Evolutionary conservation across 1,140 invertebrate genomes (phyloP).

Genomic region (Eumaeus atala): DNA sequence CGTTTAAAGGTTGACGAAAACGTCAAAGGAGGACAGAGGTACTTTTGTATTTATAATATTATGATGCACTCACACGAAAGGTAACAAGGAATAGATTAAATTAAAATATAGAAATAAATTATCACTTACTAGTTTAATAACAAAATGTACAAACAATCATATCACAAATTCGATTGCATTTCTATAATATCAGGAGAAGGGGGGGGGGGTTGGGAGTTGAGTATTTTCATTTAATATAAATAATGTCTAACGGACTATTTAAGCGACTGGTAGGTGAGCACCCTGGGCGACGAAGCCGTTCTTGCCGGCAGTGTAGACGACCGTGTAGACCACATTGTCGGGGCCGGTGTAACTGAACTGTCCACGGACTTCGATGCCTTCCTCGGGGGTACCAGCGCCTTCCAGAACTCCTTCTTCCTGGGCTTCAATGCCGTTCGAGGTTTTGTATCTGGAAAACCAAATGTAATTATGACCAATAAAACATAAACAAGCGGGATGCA

Average conservation of each 20-base stretch:
- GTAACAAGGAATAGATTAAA: background rate
- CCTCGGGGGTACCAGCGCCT: slow-evolving; percentile 77
- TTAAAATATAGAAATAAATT: slow-evolving; percentile 31
- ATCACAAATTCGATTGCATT: slow-evolving; percentile 61
- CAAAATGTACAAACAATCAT: slow-evolving; percentile 50
- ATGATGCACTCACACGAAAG: no score
- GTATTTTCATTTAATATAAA: slow-evolving; percentile 41
- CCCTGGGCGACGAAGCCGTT: slow-evolving; percentile 78
- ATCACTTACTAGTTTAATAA: slow-evolving; percentile 51
- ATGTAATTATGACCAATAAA: background rate
- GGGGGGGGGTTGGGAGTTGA: slow-evolving; percentile 29
- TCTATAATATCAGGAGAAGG: slow-evolving; percentile 31
- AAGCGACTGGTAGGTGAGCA: slow-evolving; percentile 72
- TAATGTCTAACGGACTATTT: slow-evolving; percentile 21
- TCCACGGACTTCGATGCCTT: slow-evolving; percentile 76
- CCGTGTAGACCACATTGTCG: slow-evolving; percentile 80
- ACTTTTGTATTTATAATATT: no score
- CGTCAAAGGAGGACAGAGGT: no score
- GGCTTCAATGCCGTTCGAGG: slow-evolving; percentile 76
- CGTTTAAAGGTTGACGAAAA: no score
- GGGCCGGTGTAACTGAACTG: slow-evolving; percentile 77
- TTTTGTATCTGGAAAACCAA: slow-evolving; percentile 67
- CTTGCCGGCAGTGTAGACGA: slow-evolving; percentile 76
- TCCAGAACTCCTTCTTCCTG: slow-evolving; percentile 75
- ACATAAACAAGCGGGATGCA: no score